Evolutionary conservation across 2,113 vertebrate species (phyloP).

Genomic region (Nansenia antarctica): DNA sequence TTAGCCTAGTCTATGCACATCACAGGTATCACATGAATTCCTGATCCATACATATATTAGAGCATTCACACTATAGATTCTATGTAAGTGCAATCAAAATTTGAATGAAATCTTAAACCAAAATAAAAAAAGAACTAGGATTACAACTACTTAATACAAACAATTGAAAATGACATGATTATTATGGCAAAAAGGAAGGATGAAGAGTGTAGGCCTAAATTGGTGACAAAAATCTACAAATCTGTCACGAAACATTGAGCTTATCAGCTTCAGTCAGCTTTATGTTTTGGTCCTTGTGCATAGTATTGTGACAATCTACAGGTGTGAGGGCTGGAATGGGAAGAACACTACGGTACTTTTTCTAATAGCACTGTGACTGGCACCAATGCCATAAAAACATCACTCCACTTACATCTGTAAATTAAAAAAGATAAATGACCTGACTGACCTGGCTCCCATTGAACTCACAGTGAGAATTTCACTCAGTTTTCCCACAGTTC

Average conservation of each 20-base stretch:
- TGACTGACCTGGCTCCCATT: neutral
- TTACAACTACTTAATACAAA: constrained; percentile 24
- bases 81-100: constrained; percentile 31
- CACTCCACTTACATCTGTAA: constrained; percentile 11
- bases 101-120: constrained; percentile 34
- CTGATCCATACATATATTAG: constrained; percentile 39
- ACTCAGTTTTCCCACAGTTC: constrained; percentile 7
- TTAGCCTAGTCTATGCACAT: constrained; percentile 21
- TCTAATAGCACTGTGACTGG: constrained; percentile 27
- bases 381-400: constrained; percentile 33
- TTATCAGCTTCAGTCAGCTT: constrained; percentile 25
- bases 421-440: constrained; percentile 1
- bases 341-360: constrained; percentile 13
- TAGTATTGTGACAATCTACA: constrained; percentile 31
- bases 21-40: constrained; percentile 34
- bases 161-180: constrained; percentile 19
- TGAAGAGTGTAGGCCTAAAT: too few relatives aligned
- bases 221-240: constrained; percentile 33
- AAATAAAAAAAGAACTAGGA: constrained; percentile 11
- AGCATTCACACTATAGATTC: constrained; percentile 36
- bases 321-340: neutral
- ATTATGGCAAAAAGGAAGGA: constrained; percentile 28
- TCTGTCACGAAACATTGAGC: constrained; percentile 32
- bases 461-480: neutral
- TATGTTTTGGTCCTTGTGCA: constrained; percentile 42